Evolutionary conservation across 2,888 invertebrate genomes (phyloP).

Genomic region (Hemithea aestivaria): DNA sequence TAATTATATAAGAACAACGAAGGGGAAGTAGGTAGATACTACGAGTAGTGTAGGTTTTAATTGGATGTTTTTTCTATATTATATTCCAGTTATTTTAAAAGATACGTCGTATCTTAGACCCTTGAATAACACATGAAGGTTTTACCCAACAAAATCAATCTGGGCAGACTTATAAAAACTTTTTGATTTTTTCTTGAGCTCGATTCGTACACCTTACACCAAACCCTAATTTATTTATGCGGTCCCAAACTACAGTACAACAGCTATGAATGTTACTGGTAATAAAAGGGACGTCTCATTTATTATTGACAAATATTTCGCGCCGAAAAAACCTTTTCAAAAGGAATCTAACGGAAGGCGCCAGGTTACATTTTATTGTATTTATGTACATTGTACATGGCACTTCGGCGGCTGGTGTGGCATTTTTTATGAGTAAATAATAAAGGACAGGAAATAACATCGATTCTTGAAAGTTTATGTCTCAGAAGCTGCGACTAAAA

Average conservation of each 20-base stretch:
- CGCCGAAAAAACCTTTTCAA: slow-evolving; percentile 57
- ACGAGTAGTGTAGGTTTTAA: too few relatives aligned
- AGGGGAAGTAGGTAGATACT: too few relatives aligned
- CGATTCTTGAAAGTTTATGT: slow-evolving; percentile 27
- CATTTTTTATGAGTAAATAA: slow-evolving; percentile 40
- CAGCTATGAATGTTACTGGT: slow-evolving; percentile 56
- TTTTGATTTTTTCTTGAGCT: too few relatives aligned
- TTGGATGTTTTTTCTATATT: too few relatives aligned
- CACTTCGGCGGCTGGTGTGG: slow-evolving; percentile 52
- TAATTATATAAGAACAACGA: too few relatives aligned
- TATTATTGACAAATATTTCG: slow-evolving; percentile 79
- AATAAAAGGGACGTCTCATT: slow-evolving; percentile 76
- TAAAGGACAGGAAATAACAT: slow-evolving; percentile 64
- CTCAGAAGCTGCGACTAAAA: slow-evolving; percentile 3
- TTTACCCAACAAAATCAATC: too few relatives aligned
- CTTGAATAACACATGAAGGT: too few relatives aligned
- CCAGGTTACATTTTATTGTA: slow-evolving; percentile 65
- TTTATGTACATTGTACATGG: slow-evolving; percentile 54
- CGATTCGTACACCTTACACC: slow-evolving; percentile 31
- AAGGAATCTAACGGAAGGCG: slow-evolving; percentile 68
- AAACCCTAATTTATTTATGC: slow-evolving; percentile 50
- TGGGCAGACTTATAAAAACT: too few relatives aligned
- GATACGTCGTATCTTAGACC: too few relatives aligned
- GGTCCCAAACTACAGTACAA: slow-evolving; percentile 53
- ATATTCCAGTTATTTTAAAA: too few relatives aligned